Evolutionary conservation across 2,888 invertebrate genomes (phyloP), one percentile per base, ranked within the genome.

Genomic region (Eudasyphora cyanicolor): DNA sequence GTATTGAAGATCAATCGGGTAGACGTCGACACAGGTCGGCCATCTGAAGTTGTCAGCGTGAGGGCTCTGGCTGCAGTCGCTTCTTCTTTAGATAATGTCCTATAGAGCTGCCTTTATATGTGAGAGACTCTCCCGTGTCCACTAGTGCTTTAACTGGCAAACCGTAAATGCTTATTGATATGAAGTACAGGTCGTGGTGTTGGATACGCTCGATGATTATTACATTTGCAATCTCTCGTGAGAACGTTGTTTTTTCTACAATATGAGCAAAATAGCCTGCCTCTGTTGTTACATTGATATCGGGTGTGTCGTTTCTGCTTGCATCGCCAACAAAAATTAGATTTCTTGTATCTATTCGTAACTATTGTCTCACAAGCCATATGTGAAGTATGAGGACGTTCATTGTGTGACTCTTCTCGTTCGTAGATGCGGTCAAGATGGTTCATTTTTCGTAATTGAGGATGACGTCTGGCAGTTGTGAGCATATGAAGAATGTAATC

Each of bases 401-500:
- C 54, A 3, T 5, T 2, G 1, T 24, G 54, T 8, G 54, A 19
- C 10, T 54, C 54, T 8, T 54, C 54, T 21, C 54, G 54, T 24
- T 54, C 67, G 14, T 76, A 76, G 0, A 69, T 69, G 7, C 54
- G 10, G 7, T 76, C 76, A 0, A 54, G 10, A 29, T 69, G 54
- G 17, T 29, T 17, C 35, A 10, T 27, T 0, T 10, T 10, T 4
- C 51, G 51, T 1, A 71, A 17, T 8, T 35, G 51, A 1, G 71
- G 51, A 17, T 71, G 71, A 1, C 27, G 49, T 24, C 29, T 8
- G 17, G 54, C 24, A 0, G 42, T 21, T 24, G 35, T 64, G 4
- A 76, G 64, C 75, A 76, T 76, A 3, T n/a, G 42, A 0, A 76
- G 57, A 2, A 76, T 45, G 5, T 76, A 76, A 19, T 76, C 69